Conservation (phyloP, 2,888 invertebrate genomes). For the Amphimallon solstitiale region DNA sequence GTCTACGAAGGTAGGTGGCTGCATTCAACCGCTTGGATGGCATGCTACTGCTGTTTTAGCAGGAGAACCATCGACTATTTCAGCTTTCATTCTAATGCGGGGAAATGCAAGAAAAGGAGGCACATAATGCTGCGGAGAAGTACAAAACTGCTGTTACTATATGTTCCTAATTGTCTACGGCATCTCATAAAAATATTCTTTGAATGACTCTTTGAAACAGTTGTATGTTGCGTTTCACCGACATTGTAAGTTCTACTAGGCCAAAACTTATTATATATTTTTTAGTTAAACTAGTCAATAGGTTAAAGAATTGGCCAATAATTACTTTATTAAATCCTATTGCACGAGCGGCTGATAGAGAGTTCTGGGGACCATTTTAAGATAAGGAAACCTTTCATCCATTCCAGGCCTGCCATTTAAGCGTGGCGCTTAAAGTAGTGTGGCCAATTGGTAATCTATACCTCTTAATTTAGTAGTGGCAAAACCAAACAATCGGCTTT, state of each 20-base stretch:
- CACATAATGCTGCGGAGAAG: slow-evolving; percentile 40
- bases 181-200: slow-evolving; percentile 51
- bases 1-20: neutral
- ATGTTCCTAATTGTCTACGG: slow-evolving; percentile 47
- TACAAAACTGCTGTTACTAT: slow-evolving; percentile 49
- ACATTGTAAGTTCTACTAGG: too few relatives aligned
- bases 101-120: neutral
- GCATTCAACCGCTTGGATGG: neutral
- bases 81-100: neutral
- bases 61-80: neutral
- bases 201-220: slow-evolving; percentile 47
- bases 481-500: too few relatives aligned
- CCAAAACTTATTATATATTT: too few relatives aligned
- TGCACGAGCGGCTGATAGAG: too few relatives aligned
- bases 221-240: slow-evolving; percentile 45
- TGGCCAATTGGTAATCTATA: too few relatives aligned
- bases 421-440: neutral
- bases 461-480: too few relatives aligned
- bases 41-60: neutral
- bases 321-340: too few relatives aligned
- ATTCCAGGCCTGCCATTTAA: neutral
- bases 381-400: too few relatives aligned
- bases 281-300: too few relatives aligned
- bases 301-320: too few relatives aligned
- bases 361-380: too few relatives aligned